These are phyloP conservation scores for Seriola rivoliana DNA, from an alignment of 2,113 vertebrate genomes.

Conservation along the genomic window DNA sequence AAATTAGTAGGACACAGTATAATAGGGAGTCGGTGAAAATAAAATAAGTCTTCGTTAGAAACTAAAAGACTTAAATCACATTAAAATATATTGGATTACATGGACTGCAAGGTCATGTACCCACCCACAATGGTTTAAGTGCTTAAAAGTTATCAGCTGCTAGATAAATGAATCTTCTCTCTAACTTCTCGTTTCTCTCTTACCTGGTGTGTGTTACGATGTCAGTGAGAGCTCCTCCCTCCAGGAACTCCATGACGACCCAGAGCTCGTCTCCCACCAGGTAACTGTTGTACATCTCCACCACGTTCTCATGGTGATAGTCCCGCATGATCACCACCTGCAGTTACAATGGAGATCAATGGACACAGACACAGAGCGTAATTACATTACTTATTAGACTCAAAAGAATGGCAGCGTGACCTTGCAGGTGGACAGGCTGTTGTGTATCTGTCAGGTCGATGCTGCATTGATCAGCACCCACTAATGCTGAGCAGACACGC, in stretches of 20 bases:
- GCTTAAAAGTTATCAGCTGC: neutral
- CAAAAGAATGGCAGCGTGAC: neutral
- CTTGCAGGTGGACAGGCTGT: neutral
- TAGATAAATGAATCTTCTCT: neutral
- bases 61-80: neutral
- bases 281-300: conserved; percentile 99
- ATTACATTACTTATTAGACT: neutral
- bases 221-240: conserved; percentile 94
- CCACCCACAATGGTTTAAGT: neutral
- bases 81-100: neutral
- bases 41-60: neutral
- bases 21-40: neutral
- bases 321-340: conserved; percentile 99
- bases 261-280: conserved; percentile 96
- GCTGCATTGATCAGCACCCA: neutral
- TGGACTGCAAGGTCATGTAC: neutral
- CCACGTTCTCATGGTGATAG: conserved; percentile 97
- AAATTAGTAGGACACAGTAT: neutral
- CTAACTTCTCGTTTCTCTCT: neutral
- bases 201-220: conserved; percentile 97
- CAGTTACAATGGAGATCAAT: conserved; percentile 6
- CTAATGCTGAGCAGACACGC: neutral
- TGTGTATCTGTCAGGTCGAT: neutral
- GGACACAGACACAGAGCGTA: neutral
- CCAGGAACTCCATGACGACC: conserved; percentile 99